Evolutionary conservation across 2,888 invertebrate species (phyloP).

Genomic region (Caenorhabditis plicata): DNA sequence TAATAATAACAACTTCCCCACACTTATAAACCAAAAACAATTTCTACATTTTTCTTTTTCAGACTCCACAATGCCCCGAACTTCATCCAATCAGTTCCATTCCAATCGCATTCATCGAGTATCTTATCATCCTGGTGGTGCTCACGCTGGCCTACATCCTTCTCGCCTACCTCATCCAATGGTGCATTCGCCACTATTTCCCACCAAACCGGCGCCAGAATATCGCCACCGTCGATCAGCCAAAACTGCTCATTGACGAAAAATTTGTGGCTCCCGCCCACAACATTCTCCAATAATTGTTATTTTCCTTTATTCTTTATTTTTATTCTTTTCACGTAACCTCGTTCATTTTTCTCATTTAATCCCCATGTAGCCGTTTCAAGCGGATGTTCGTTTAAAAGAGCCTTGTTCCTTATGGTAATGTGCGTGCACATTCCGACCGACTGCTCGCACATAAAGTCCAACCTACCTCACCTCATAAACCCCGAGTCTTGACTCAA

Average conservation of each 20-base stretch:
- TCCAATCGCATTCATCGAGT: slow-evolving; percentile 58
- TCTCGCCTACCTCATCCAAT: slow-evolving; percentile 60
- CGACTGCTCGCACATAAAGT: slow-evolving; percentile 4
- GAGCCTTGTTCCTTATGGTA: slow-evolving; percentile 28
- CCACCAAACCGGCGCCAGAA: slow-evolving; percentile 31
- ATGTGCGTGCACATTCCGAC: background rate
- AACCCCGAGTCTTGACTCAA: background rate
- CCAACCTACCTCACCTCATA: slow-evolving; percentile 25
- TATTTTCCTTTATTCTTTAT: background rate
- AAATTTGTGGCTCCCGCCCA: slow-evolving; percentile 18
- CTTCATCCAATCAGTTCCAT: too few species aligned
- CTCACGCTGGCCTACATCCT: slow-evolving; percentile 60
- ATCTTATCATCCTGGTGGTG: slow-evolving; percentile 54
- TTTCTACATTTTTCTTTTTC: slow-evolving; percentile 13
- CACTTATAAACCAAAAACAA: too few species aligned
- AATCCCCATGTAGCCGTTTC: background rate
- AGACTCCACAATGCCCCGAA: slow-evolving; percentile 30
- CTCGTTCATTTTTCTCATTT: slow-evolving; percentile 2
- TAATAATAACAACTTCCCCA: too few species aligned
- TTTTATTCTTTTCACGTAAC: slow-evolving; percentile 4
- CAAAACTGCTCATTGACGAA: slow-evolving; percentile 14
- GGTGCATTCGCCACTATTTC: slow-evolving; percentile 49
- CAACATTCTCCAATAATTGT: background rate
- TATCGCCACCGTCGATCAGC: slow-evolving; percentile 14
- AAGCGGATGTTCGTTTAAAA: slow-evolving; percentile 4